Evolutionary conservation across 2,113 vertebrate genomes (phyloP).

Genomic region (Eptesicus fuscus): DNA sequence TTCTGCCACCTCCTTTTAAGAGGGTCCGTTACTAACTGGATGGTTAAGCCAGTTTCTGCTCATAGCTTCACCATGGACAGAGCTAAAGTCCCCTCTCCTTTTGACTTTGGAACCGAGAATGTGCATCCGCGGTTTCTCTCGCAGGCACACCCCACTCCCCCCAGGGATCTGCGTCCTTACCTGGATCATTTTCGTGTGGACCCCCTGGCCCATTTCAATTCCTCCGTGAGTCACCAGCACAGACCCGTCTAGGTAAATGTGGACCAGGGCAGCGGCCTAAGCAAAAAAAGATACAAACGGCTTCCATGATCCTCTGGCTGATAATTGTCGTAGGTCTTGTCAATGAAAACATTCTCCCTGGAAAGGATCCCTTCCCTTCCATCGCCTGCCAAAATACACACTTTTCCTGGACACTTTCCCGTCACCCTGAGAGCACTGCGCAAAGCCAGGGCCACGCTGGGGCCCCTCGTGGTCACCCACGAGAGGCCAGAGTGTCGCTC

Average conservation of each 20-base stretch:
- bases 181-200: constrained; percentile 90
- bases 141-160: not conserved
- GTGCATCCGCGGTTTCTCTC: not conserved
- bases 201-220: constrained; percentile 87
- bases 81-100: not conserved
- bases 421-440: not conserved
- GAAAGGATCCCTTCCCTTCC: not conserved
- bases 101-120: not conserved
- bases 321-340: too few relatives aligned
- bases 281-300: not conserved
- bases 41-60: not conserved
- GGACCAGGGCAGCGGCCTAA: constrained; percentile 87
- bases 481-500: not conserved
- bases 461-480: not conserved
- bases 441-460: not conserved
- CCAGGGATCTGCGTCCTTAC: constrained; percentile 54
- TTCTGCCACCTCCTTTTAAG: not conserved
- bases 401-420: not conserved
- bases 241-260: constrained; percentile 89
- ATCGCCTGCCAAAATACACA: not conserved
- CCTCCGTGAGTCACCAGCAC: constrained; percentile 87
- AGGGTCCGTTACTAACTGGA: not conserved
- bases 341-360: not conserved
- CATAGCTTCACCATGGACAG: not conserved
- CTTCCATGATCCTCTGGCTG: not conserved